Conservation (phyloP, 1,140 invertebrate genomes). For the Rhynchophorus ferrugineus region DNA sequence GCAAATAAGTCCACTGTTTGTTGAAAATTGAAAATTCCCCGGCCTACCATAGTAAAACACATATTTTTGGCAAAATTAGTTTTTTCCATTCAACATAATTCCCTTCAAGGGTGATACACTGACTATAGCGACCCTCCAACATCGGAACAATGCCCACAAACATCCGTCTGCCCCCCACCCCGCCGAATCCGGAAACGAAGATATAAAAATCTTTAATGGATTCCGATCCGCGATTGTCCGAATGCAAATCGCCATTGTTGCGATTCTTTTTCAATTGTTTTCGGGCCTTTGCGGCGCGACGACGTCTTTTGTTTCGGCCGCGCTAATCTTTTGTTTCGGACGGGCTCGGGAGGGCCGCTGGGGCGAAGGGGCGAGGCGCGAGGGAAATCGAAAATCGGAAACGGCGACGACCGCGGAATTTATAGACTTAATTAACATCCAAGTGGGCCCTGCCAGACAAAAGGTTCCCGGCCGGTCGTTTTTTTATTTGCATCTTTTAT, state of each 20-base stretch:
- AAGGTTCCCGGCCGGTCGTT: constrained; percentile 13
- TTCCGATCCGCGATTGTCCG: constrained; percentile 19
- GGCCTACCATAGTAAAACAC: too few relatives aligned
- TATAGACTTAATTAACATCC: constrained; percentile 23
- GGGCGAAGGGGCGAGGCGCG: too few relatives aligned
- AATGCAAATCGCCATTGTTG: constrained; percentile 22
- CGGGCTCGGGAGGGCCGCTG: neutral
- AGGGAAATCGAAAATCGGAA: constrained; percentile 23
- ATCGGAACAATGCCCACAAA: neutral
- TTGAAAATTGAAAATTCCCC: too few relatives aligned
- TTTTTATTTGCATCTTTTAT: constrained; percentile 17
- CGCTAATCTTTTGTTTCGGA: constrained; percentile 20
- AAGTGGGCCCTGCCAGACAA: constrained; percentile 20
- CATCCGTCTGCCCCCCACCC: too few relatives aligned
- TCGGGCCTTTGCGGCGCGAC: constrained; percentile 13
- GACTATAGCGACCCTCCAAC: too few relatives aligned
- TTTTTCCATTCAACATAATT: too few relatives aligned
- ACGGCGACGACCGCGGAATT: constrained; percentile 18
- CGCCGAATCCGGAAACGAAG: constrained; percentile 18
- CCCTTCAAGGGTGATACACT: too few relatives aligned
- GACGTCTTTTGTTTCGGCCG: constrained; percentile 14
- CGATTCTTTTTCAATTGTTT: constrained; percentile 22
- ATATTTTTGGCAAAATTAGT: too few relatives aligned
- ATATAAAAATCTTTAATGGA: constrained; percentile 22
- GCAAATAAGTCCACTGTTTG: too few relatives aligned